Evolutionary conservation across 1,140 invertebrate genomes (phyloP).

Genomic region (Zophobas atratus): DNA sequence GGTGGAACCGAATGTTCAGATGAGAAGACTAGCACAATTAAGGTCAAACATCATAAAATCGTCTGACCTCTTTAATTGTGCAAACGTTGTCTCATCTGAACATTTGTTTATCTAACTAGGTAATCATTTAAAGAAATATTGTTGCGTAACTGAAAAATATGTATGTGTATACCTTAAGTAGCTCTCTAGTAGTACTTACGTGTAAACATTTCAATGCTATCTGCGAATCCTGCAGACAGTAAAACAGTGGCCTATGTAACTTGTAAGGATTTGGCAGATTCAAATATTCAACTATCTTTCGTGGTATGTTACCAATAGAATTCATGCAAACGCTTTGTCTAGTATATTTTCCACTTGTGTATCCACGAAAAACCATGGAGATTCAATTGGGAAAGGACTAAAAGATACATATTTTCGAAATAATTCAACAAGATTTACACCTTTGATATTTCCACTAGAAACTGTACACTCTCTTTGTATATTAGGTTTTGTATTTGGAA

Average conservation of each 20-base stretch:
- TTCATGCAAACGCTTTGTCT: not conserved
- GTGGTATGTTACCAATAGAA: not conserved
- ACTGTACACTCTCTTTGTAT: constrained; percentile 9
- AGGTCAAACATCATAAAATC: too few relatives aligned
- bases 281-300: not conserved
- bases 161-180: too few relatives aligned
- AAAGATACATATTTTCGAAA: not conserved
- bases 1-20: too few relatives aligned
- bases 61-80: too few relatives aligned
- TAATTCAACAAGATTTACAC: not conserved
- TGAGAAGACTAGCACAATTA: too few relatives aligned
- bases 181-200: too few relatives aligned
- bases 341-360: not conserved
- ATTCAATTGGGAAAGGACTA: not conserved
- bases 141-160: too few relatives aligned
- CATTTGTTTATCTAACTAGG: too few relatives aligned
- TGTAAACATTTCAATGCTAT: too few relatives aligned
- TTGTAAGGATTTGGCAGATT: not conserved
- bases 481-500: constrained; percentile 28
- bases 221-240: not conserved
- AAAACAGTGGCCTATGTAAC: not conserved
- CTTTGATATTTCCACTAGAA: not conserved
- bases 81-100: too few relatives aligned
- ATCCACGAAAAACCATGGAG: not conserved
- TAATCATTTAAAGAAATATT: too few relatives aligned